phyloP scores from a whole-genome alignment of 1,140 invertebrate species.

The Philopotamus ludificatus region DNA sequence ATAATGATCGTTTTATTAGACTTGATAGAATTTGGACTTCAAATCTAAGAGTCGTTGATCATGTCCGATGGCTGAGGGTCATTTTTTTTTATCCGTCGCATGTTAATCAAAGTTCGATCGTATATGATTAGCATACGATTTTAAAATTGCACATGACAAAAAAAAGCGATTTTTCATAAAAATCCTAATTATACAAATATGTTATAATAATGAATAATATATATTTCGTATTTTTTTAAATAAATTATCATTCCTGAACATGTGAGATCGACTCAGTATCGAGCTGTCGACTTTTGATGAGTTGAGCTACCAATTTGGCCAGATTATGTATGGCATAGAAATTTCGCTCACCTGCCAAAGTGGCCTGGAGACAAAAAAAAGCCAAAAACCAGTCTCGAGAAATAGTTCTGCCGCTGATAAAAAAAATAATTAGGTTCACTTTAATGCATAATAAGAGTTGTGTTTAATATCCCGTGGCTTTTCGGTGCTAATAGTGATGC shows the following conservation, averaged over 20 bases:
- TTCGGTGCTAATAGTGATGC: neutral
- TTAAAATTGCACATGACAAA: too few relatives aligned
- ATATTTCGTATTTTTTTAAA: too few relatives aligned
- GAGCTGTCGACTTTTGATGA: constrained; percentile 1
- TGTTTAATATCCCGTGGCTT: constrained; percentile 5
- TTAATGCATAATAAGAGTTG: constrained; percentile 8
- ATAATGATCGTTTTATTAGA: too few relatives aligned
- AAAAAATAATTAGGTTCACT: constrained; percentile 14
- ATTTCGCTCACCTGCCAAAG: neutral
- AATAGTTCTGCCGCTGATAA: constrained; percentile 1
- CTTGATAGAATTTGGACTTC: neutral
- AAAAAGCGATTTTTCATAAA: too few relatives aligned
- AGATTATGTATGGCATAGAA: constrained; percentile 4
- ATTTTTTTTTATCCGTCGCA: too few relatives aligned
- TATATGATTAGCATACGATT: too few relatives aligned
- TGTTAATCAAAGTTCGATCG: too few relatives aligned
- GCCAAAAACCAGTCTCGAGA: neutral
- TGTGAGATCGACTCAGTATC: too few relatives aligned
- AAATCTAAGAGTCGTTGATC: neutral
- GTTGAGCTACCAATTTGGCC: constrained; percentile 6
- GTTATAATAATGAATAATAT: too few relatives aligned
- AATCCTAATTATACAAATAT: too few relatives aligned
- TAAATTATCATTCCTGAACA: too few relatives aligned
- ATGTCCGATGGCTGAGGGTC: neutral
- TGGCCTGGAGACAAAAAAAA: too few relatives aligned